phyloP scores from a whole-genome alignment of 1,140 invertebrate genomes.

The Helicoverpa zea region DNA sequence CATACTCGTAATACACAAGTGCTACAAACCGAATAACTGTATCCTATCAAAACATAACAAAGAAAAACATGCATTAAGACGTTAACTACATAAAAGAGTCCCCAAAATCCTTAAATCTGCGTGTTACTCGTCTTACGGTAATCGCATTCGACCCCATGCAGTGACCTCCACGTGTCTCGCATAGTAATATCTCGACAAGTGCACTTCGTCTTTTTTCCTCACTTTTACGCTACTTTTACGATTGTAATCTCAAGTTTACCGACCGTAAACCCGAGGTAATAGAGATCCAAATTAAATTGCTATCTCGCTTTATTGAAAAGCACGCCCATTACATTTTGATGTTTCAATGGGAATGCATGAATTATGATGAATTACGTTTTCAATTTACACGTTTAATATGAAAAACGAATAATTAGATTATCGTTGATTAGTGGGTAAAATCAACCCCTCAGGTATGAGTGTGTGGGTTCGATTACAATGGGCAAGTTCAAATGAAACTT shows the following conservation, averaged over 20 bases:
- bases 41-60: neutral
- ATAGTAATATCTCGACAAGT: conserved; percentile 48
- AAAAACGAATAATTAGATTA: too few species aligned
- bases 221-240: conserved; percentile 54
- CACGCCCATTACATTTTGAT: conserved; percentile 28
- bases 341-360: conserved; percentile 16
- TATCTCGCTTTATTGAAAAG: conserved; percentile 45
- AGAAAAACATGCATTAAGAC: neutral
- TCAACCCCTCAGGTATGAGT: too few species aligned
- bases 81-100: neutral
- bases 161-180: conserved; percentile 28
- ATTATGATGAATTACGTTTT: neutral
- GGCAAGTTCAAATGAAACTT: too few species aligned
- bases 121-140: conserved; percentile 21
- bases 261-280: conserved; percentile 47
- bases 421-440: too few species aligned
- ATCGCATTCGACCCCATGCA: conserved; percentile 43
- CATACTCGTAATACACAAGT: neutral
- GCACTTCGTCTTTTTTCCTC: conserved; percentile 47
- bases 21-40: neutral
- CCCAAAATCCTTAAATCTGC: conserved; percentile 32
- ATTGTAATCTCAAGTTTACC: conserved; percentile 53
- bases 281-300: conserved; percentile 49
- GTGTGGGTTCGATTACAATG: too few species aligned
- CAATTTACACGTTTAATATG: neutral